Evolutionary conservation across 2,113 vertebrate genomes (phyloP).

Genomic region (Ctenomys sociabilis): DNA sequence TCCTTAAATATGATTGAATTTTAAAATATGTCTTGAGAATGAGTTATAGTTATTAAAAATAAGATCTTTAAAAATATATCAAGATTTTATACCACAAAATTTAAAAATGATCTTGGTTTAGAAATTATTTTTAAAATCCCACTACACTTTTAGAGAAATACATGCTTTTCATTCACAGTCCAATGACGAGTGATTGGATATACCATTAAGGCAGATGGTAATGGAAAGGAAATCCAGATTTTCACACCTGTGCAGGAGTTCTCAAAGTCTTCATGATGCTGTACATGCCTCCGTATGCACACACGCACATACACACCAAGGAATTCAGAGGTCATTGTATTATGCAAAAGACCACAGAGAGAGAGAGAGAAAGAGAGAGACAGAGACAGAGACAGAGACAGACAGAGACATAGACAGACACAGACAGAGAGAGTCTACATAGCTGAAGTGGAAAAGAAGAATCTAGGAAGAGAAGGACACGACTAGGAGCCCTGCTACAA

Average conservation of each 20-base stretch:
- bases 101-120: neutral
- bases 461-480: neutral
- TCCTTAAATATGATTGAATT: constrained; percentile 14
- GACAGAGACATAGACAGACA: too few species aligned
- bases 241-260: neutral
- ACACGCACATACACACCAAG: neutral
- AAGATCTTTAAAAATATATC: neutral
- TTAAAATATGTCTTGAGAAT: neutral
- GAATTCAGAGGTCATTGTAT: neutral
- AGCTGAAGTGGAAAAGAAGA: neutral
- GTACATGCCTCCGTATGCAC: neutral
- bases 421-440: neutral
- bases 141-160: neutral
- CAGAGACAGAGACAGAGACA: too few species aligned
- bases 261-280: neutral
- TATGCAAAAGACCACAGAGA: neutral
- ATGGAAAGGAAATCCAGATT: neutral
- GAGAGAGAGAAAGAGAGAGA: neutral
- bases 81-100: neutral
- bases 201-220: neutral
- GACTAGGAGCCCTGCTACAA: neutral
- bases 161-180: neutral
- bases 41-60: neutral
- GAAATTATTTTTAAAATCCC: neutral
- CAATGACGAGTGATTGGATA: neutral